Base-by-base conservation (phyloP, 2,113 vertebrate genomes). In the Poeciliopsis prolifica region DNA sequence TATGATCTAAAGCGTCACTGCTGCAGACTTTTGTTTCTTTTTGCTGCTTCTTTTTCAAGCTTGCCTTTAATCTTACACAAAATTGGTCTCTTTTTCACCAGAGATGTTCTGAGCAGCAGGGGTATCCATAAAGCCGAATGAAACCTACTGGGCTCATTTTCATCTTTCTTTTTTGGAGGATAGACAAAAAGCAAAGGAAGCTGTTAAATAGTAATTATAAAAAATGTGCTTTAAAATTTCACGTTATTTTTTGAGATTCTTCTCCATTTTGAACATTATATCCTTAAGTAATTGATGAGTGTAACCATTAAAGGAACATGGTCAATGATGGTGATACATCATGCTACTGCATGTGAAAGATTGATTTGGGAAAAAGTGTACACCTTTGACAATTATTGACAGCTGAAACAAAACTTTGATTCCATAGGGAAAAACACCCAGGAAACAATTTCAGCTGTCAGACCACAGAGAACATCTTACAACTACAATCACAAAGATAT, bases 51-150 rank as follows among this genome's bases (percentile, higher is more conserved):
- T 81, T 58, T 58, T 58, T 58, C 10, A 8, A 24, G 70, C 60
- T 64, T 44, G 66, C 74, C 80, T 91, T 91, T 90, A 73, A 88
- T 90, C 88, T 74, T 35, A 78, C 61, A 58, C 70, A 75, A 83
- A 74, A 90, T 88, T 76, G 81, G 61, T 24, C 75, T 88, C 76
- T 84, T 85, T 85, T 82, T 84, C 76, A 80, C 65, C 68, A 65
- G 48, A 68, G 28, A 62, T 62, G 87, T 42, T 79, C 33, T 29
- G 67, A 65, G 73, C 76, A 81, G 79, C 72, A 12, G 61, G 80
- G 76, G 54, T 75, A 68, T 80, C 30, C 61, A 83, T 69, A 8
- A 66, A 48, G 54, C 54, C 81, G 54, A 77, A 78, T 80, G 68
- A 85, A 67, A 31, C 24, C 35, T 51, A 40, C 63, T 22, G 28